Conservation (phyloP, 2,888 invertebrate genomes). For the Danaus chrysippus region DNA sequence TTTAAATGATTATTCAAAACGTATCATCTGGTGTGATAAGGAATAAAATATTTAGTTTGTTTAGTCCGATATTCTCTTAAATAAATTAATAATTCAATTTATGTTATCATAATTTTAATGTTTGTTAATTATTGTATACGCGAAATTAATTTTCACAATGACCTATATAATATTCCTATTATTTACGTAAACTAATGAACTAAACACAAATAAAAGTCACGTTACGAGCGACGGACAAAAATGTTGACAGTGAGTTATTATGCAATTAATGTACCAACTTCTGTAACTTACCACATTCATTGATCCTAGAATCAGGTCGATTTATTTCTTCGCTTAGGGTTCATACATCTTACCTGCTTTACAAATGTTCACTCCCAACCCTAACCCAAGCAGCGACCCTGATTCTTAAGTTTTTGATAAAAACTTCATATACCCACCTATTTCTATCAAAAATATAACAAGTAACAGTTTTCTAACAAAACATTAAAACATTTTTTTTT, state of each 20-base stretch:
- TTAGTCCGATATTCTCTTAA: neutral
- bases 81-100: neutral
- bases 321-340: neutral
- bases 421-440: too few relatives aligned
- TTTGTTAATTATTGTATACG: too few relatives aligned
- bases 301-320: neutral
- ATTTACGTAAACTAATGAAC: too few relatives aligned
- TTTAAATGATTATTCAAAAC: neutral
- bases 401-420: too few relatives aligned
- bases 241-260: neutral
- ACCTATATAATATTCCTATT: neutral
- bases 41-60: too few relatives aligned
- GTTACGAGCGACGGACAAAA: neutral
- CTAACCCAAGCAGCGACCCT: too few relatives aligned
- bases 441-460: too few relatives aligned
- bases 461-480: too few relatives aligned
- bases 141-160: too few relatives aligned
- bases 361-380: too few relatives aligned
- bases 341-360: neutral
- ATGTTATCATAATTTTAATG: too few relatives aligned
- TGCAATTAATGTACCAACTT: constrained; percentile 2
- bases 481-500: too few relatives aligned
- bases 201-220: neutral
- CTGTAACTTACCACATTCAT: neutral
- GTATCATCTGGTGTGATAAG: neutral